phyloP scores from a whole-genome alignment of 2,888 invertebrate genomes.

The Agrochola circellaris region DNA sequence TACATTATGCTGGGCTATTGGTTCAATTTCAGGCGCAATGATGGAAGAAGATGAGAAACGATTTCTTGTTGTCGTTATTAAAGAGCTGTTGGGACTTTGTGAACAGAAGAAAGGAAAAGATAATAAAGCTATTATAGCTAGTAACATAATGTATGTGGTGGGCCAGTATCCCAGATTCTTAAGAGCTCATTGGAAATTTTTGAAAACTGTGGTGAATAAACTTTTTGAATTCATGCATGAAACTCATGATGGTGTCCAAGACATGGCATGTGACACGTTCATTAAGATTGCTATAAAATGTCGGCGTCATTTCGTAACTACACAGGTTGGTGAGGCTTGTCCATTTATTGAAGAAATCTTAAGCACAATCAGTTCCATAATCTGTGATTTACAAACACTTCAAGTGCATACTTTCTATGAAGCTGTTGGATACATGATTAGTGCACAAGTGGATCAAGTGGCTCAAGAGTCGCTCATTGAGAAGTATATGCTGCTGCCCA shows the following conservation, averaged over 20 bases:
- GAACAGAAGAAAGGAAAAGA: constrained; percentile 99
- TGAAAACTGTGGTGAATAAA: constrained; percentile 99
- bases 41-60: constrained; percentile 99
- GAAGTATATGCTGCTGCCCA: constrained; percentile 99
- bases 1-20: constrained; percentile 99
- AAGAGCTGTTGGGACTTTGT: constrained; percentile 98
- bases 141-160: constrained; percentile 99
- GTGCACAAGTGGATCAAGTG: constrained; percentile 97
- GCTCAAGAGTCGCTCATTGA: constrained; percentile 98
- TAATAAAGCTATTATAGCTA: constrained; percentile 99
- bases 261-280: constrained; percentile 99
- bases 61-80: constrained; percentile 99
- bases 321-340: constrained; percentile 98
- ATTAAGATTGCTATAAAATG: constrained; percentile 99
- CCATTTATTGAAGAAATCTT: constrained; percentile 99
- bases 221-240: constrained; percentile 99
- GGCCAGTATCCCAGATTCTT: constrained; percentile 99
- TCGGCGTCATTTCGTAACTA: constrained; percentile 98
- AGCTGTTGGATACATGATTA: constrained; percentile 99
- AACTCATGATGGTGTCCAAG: constrained; percentile 99
- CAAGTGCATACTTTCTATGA: constrained; percentile 99
- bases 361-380: constrained; percentile 98
- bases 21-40: constrained; percentile 99
- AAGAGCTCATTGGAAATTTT: constrained; percentile 99
- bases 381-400: constrained; percentile 99